phyloP scores from a whole-genome alignment of 2,797 vertebrate species.

The Halcyon badia region DNA sequence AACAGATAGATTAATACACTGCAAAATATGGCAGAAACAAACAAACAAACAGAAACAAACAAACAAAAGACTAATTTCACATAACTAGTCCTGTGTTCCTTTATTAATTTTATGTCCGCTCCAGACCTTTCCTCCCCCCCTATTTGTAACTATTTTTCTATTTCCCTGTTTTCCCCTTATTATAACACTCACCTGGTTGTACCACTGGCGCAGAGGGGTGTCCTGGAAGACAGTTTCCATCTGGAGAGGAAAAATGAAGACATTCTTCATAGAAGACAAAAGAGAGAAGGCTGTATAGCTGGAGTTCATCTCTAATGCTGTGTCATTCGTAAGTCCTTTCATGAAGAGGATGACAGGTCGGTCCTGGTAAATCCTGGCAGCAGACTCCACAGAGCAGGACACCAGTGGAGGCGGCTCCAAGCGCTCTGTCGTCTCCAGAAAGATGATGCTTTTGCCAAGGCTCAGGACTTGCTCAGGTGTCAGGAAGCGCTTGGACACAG shows the following conservation, averaged over 20 bases:
- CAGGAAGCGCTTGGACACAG: constrained; percentile 49
- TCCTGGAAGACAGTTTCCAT: constrained; percentile 79
- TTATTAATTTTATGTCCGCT: neutral
- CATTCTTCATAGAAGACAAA: constrained; percentile 79
- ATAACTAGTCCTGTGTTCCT: neutral
- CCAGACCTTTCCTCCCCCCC: rapidly evolving
- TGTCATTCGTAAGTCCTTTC: constrained; percentile 71
- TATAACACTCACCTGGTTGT: constrained; percentile 66
- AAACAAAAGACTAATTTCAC: neutral
- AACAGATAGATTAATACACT: neutral
- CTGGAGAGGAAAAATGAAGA: constrained; percentile 81
- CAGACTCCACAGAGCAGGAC: constrained; percentile 82
- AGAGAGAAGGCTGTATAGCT: constrained; percentile 68
- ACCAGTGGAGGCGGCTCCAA: constrained; percentile 71
- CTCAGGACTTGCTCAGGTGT: constrained; percentile 69
- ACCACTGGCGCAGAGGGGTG: constrained; percentile 81
- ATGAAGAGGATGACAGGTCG: constrained; percentile 77
- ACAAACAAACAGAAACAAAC: neutral
- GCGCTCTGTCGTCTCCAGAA: constrained; percentile 80
- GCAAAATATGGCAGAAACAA: neutral
- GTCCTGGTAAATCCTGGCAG: constrained; percentile 76
- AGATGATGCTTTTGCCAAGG: constrained; percentile 74
- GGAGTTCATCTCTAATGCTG: neutral
- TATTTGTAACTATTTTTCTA: neutral
- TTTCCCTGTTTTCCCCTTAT: neutral